phyloP scores from a whole-genome alignment of 37 sponge, comb jelly and placozoan species.

The Cladorhizidae sp. region DNA sequence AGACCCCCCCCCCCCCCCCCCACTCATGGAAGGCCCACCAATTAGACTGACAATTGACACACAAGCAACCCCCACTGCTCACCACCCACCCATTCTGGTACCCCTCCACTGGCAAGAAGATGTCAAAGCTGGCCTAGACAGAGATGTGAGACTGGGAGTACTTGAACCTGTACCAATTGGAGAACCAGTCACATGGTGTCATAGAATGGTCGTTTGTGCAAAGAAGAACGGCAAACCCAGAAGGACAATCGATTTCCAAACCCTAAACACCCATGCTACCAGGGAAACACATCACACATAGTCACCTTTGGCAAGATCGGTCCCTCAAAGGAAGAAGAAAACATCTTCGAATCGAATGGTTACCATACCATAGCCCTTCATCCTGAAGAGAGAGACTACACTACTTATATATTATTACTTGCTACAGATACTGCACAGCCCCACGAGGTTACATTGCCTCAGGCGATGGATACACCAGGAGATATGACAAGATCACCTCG shows the following conservation, averaged over 20 bases:
- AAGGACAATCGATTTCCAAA: constrained; percentile 45
- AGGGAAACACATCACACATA: constrained; percentile 26
- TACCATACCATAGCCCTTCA: constrained; percentile 47
- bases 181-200: constrained; percentile 48
- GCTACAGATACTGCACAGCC: constrained; percentile 43
- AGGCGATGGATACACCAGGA: constrained; percentile 36
- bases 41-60: constrained; percentile 49
- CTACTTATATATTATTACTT: constrained; percentile 15
- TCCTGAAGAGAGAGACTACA: not conserved
- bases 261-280: constrained; percentile 7
- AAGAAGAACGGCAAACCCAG: constrained; percentile 19
- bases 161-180: constrained; percentile 54
- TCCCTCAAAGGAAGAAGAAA: constrained; percentile 41
- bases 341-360: constrained; percentile 24
- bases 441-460: constrained; percentile 6
- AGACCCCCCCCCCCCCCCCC: constrained; percentile 27
- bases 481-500: constrained; percentile 26
- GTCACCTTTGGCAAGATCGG: constrained; percentile 33
- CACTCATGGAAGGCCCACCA: constrained; percentile 53
- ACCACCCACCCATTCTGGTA: constrained; percentile 47
- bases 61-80: constrained; percentile 44
- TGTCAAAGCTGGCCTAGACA: constrained; percentile 39
- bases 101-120: constrained; percentile 52
- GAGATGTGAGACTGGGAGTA: constrained; percentile 46
- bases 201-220: constrained; percentile 41